Evolutionary conservation across 2,113 vertebrate genomes (phyloP), one percentile per base, ranked within the genome.

Genomic region (Vulpes ferrilata): DNA sequence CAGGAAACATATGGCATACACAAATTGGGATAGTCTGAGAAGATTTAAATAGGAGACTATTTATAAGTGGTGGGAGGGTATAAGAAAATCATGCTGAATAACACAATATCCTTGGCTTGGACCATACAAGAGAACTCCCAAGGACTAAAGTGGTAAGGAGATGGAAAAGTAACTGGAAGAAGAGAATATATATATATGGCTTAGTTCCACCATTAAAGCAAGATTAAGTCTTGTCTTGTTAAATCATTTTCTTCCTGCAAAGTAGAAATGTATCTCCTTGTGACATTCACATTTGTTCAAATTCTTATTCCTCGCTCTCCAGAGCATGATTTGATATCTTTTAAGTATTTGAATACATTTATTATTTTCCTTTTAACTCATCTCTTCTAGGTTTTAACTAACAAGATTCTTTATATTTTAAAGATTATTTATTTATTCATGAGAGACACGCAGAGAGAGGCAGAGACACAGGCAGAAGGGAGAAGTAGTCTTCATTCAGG

Each of bases 21-120:
- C 51, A 90, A 84, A 90, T 81, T 87, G 65, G 48, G 65, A 93
- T 83, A 74, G 59, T 85, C 87, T 92, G 43, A 95, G 35, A 25
- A 94, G 87, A 74, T 88, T 90, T 93, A 92, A 97, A 90, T 87
- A 97, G 60, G 13, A 25, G 38, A 79, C 32, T 95, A 89, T 93
- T 96, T 97, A 91, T 88, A 95, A 95, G 62, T 11, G 76, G 35
- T 51, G 76, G 38, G 13, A 94, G 8, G 16, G 0, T 96, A 1
- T 59, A 88, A 73, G 17, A 84, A 97, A 95, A 95, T 92, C 25
- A 48, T 67, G 35, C 8, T 86, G 60, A 84, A 95, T 32, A 85
- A 30, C 32, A 35, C 10, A 80, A 60, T 48, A 51, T 93, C 38
- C 81, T 84, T 84, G 57, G 27, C 11, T 85, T 55, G 2, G 35